Conservation (phyloP, 2,113 vertebrate species). For the Melanostigma gelatinosum region DNA sequence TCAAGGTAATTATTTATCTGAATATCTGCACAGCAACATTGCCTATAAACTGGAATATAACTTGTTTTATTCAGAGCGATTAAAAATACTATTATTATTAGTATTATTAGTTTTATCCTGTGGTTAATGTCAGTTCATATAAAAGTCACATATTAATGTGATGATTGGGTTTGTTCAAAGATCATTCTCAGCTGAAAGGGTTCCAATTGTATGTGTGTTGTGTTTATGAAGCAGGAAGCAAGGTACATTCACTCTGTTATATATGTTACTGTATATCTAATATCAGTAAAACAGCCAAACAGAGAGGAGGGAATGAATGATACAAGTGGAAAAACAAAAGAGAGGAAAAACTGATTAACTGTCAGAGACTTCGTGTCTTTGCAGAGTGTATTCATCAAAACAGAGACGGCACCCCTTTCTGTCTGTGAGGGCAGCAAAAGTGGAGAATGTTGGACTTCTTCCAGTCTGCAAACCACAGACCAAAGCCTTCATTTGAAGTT, state of each 20-base stretch:
- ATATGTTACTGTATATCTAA: background rate
- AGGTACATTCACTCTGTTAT: background rate
- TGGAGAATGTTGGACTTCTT: constrained; percentile 59
- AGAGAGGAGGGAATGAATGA: constrained; percentile 27
- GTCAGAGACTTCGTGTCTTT: constrained; percentile 56
- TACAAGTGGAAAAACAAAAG: constrained; percentile 44
- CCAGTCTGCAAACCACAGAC: constrained; percentile 66
- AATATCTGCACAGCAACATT: background rate
- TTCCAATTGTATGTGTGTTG: background rate
- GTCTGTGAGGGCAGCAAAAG: constrained; percentile 49
- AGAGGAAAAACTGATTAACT: constrained; percentile 55
- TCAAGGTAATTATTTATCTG: background rate
- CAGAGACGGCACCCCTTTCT: constrained; percentile 43
- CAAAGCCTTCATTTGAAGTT: constrained; percentile 67
- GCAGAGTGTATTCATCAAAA: constrained; percentile 63
- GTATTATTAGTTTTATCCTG: background rate
- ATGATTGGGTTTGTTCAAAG: background rate
- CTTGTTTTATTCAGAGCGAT: background rate
- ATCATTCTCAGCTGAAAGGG: background rate
- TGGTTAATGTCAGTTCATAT: background rate
- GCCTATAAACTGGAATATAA: background rate
- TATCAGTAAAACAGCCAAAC: background rate
- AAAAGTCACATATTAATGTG: background rate
- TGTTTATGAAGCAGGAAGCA: background rate
- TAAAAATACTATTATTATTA: background rate